These are phyloP conservation scores for Epinephelus malabaricus DNA, from an alignment of 2,797 vertebrate genomes.

Conservation along the genomic window DNA sequence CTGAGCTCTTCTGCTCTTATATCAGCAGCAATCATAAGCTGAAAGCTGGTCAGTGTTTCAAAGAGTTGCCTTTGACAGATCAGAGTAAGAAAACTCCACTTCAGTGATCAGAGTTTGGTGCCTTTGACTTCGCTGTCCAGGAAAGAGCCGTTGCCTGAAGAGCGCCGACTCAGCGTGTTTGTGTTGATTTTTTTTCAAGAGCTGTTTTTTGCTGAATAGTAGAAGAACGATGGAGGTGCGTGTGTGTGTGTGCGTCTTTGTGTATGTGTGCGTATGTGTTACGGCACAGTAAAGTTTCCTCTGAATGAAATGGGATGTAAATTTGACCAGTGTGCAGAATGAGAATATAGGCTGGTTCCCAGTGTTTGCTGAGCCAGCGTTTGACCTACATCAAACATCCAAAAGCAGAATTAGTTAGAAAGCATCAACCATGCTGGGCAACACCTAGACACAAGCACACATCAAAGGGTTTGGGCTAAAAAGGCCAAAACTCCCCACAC, in stretches of 20 bases:
- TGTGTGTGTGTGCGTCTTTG: slow-evolving; percentile 38
- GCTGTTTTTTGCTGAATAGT: slow-evolving; percentile 79
- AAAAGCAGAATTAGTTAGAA: slow-evolving; percentile 65
- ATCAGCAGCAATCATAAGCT: no score
- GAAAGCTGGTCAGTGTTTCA: not conserved
- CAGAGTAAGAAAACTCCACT: slow-evolving; percentile 33
- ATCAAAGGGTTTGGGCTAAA: slow-evolving; percentile 38
- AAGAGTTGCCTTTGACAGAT: slow-evolving; percentile 30
- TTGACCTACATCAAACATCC: slow-evolving; percentile 74
- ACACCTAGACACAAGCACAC: slow-evolving; percentile 39
- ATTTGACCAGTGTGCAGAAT: slow-evolving; percentile 77
- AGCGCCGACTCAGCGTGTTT: slow-evolving; percentile 75
- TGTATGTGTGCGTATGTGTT: slow-evolving; percentile 17
- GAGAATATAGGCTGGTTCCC: slow-evolving; percentile 51
- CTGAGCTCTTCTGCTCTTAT: no score
- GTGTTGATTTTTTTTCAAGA: slow-evolving; percentile 54
- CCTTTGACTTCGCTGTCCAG: slow-evolving; percentile 56
- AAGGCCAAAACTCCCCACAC: not conserved
- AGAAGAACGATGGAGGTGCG: slow-evolving; percentile 50
- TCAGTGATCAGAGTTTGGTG: slow-evolving; percentile 38
- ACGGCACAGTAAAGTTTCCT: slow-evolving; percentile 62
- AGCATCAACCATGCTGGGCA: slow-evolving; percentile 59
- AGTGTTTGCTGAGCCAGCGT: slow-evolving; percentile 77
- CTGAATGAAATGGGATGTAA: slow-evolving; percentile 79
- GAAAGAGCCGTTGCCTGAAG: slow-evolving; percentile 46